Evolutionary conservation across 1,140 invertebrate genomes (phyloP).

Genomic region (Zaprionus inermis): DNA sequence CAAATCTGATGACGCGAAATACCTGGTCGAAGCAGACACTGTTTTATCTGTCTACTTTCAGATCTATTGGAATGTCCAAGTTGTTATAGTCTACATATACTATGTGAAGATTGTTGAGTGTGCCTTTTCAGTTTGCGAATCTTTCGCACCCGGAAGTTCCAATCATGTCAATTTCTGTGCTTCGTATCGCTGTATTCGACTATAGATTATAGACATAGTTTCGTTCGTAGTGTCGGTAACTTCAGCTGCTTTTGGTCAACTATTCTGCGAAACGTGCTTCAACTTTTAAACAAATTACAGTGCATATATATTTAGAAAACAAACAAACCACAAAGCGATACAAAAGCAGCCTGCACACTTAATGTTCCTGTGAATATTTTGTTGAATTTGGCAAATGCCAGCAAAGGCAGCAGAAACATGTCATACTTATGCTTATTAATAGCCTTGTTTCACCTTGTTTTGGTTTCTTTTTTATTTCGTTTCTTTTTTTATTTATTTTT

Average conservation of each 20-base stretch:
- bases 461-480: constrained; percentile 27
- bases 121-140: neutral
- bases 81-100: neutral
- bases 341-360: constrained; percentile 4
- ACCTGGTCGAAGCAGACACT: neutral
- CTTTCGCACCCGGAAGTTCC: neutral
- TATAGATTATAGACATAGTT: constrained; percentile 12
- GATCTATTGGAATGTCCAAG: neutral
- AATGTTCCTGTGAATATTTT: constrained; percentile 13
- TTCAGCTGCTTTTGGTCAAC: neutral
- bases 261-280: constrained; percentile 45
- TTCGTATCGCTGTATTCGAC: neutral
- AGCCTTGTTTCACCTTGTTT: constrained; percentile 36
- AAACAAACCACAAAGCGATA: constrained; percentile 11
- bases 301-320: neutral
- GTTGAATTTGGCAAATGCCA: constrained; percentile 53
- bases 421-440: constrained; percentile 70
- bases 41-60: neutral
- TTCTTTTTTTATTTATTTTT: constrained; percentile 29
- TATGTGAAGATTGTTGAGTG: too few species aligned
- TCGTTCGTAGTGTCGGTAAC: neutral
- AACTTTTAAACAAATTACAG: constrained; percentile 44
- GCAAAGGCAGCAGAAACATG: constrained; percentile 51
- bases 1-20: neutral
- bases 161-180: neutral